Percentiles rank a stretch among this genome's conserved stretches.
Conservation (phyloP, 2,888 invertebrate species). For the Erannis defoliaria region DNA sequence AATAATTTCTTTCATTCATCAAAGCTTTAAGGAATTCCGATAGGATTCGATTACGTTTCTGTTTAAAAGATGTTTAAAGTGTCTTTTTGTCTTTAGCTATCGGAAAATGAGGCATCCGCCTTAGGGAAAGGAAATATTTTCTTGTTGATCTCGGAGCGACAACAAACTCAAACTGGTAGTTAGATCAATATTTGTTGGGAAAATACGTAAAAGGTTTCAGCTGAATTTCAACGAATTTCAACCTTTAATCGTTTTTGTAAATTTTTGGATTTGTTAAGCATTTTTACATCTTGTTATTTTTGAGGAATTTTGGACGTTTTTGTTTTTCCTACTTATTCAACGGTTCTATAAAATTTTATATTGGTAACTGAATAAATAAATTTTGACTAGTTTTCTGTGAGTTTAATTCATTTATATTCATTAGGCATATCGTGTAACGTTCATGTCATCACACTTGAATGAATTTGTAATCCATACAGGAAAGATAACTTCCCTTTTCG, state of each 20-base stretch:
- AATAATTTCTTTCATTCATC: conserved; percentile 24
- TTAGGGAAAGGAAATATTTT: conserved; percentile 53
- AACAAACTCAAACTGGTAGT: conserved; percentile 51
- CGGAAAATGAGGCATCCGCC: conserved; percentile 58
- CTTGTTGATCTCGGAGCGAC: conserved; percentile 49
- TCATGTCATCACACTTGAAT: too few relatives aligned
- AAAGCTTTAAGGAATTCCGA: conserved; percentile 39
- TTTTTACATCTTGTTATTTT: background rate
- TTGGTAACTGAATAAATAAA: too few relatives aligned
- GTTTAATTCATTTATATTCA: too few relatives aligned
- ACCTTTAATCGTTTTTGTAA: conserved; percentile 35
- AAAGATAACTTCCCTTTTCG: too few relatives aligned
- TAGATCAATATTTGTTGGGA: conserved; percentile 51
- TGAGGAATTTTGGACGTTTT: background rate
- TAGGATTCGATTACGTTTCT: conserved; percentile 42
- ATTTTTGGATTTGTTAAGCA: conserved; percentile 8
- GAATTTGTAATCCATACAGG: too few relatives aligned
- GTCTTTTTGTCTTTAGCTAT: conserved; percentile 59
- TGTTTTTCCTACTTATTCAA: too few relatives aligned
- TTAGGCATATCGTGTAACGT: too few relatives aligned
- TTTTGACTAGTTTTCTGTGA: too few relatives aligned
- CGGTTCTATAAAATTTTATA: too few relatives aligned
- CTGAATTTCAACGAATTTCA: conserved; percentile 37
- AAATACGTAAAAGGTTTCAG: conserved; percentile 41
- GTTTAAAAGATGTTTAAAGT: conserved; percentile 52